Base-by-base conservation (phyloP, 2,888 invertebrate species). In the Lepidocyrtoides sp. region DNA sequence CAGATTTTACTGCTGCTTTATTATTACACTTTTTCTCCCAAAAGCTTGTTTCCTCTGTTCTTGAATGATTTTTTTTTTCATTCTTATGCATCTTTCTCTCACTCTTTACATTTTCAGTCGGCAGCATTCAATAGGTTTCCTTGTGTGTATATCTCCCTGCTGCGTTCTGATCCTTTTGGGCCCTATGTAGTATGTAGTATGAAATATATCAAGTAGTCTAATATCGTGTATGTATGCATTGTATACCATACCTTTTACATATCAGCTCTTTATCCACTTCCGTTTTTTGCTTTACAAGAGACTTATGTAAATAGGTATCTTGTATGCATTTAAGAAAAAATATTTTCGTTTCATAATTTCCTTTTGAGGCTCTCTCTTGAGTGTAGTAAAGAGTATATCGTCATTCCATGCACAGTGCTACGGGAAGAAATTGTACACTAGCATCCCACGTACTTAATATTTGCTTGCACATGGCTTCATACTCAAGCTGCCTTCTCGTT, bases 271-370 rank as follows among this genome's bases (percentile, higher is more conserved):
- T 36, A 36, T 36, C 44, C 14, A 14, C 10, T 44, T 44, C 44
- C 44, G 44, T n/a, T n/a, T n/a, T n/a, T n/a, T n/a, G n/a, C n/a
- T 36, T 36, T 36, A 8, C 4, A 8, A 36, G 36, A 36, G 4
- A 36, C 36, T 5, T 3, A 36, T 36, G 8, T 36, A 36, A 36
- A 36, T 60, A 60, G 0, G 12, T 10, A 17, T n/a, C 12, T 12
- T 57, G 20, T 20, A 23, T 60, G 60, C 60, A 26, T n/a, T 7
- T n/a, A 36, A 12, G 44, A 23, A 44, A 36, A 77, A 77, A 44
- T 44, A 51, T 60, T 60, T 60, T 60, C 41, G 44, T 82, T 60
- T 82, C 81, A 82, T 82, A 63, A 82, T 82, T 82, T 82, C 81
- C 48, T 63, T 82, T 82, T 41, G 41, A 26, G 44, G 54, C n/a